Conservation (phyloP, 2,113 vertebrate species). For the Ellobius talpinus region DNA sequence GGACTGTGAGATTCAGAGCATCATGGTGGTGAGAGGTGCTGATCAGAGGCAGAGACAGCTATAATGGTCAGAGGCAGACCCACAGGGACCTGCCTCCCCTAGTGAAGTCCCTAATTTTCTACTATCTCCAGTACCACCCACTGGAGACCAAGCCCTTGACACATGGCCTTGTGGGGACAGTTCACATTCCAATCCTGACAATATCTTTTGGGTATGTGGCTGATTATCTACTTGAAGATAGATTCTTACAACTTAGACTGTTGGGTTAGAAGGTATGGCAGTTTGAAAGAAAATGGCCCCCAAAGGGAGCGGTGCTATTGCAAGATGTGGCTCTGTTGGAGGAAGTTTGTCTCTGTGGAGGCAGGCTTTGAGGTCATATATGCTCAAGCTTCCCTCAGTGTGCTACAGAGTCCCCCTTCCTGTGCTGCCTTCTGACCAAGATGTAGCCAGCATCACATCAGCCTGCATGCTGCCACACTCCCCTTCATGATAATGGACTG, state of each 20-base stretch:
- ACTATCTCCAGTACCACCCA: neutral
- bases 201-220: neutral
- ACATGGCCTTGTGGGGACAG: neutral
- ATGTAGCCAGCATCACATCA: neutral
- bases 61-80: neutral
- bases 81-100: neutral
- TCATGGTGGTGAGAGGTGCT: neutral
- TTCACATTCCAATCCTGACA: neutral
- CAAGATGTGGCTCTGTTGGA: neutral
- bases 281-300: neutral
- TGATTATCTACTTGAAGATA: slow-evolving; percentile 14
- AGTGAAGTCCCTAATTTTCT: neutral
- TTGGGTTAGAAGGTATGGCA: neutral
- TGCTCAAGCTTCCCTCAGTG: neutral
- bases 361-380: neutral
- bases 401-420: neutral
- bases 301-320: neutral
- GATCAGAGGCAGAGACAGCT: neutral
- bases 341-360: neutral
- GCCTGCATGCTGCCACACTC: neutral
- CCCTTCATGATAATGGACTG: neutral
- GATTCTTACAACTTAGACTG: slow-evolving; percentile 12
- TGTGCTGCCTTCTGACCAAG: neutral
- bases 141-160: neutral
- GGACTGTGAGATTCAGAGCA: neutral